Evolutionary conservation across 30 jellyfish, hydroid and myxozoan species (phyloP).

Genomic region (Catostylus mosaicus): DNA sequence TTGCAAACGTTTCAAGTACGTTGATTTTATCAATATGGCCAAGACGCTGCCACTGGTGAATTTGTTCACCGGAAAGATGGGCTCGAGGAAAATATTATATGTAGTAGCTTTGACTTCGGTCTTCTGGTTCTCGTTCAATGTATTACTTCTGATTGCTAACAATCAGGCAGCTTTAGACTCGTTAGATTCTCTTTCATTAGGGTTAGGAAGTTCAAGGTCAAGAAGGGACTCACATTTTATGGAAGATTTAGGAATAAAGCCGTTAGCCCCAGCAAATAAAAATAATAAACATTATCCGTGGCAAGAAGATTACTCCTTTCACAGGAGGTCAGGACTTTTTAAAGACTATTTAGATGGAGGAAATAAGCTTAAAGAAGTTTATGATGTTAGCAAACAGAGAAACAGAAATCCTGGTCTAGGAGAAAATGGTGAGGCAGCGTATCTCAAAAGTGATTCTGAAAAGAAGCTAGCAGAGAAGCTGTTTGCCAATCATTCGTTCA

Average conservation of each 20-base stretch:
- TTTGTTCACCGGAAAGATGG: slow-evolving; percentile 30
- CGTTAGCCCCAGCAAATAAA: slow-evolving; percentile 87
- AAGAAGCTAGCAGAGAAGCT: slow-evolving; percentile 82
- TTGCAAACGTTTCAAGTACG: not conserved
- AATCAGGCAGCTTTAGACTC: slow-evolving; percentile 90
- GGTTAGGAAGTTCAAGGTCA: slow-evolving; percentile 58
- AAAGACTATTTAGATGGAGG: slow-evolving; percentile 29
- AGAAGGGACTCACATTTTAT: slow-evolving; percentile 90
- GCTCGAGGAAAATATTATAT: slow-evolving; percentile 64
- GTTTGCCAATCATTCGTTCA: slow-evolving; percentile 94
- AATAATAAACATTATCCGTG: slow-evolving; percentile 87
- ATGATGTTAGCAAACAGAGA: slow-evolving; percentile 77
- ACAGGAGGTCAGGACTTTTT: slow-evolving; percentile 13
- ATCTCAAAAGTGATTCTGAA: slow-evolving; percentile 58
- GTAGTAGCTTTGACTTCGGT: slow-evolving; percentile 87
- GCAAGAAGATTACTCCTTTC: slow-evolving; percentile 66
- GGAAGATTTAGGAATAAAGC: slow-evolving; percentile 82
- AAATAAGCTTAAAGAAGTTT: slow-evolving; percentile 58
- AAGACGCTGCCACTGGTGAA: not conserved
- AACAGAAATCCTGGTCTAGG: slow-evolving; percentile 90
- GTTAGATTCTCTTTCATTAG: slow-evolving; percentile 71
- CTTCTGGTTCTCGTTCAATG: slow-evolving; percentile 93
- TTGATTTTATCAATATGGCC: not conserved
- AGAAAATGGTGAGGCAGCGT: slow-evolving; percentile 95
- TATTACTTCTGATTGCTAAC: slow-evolving; percentile 79